These are phyloP conservation scores for Palythoa caribaeorum DNA, from an alignment of 92 coral and sea anemone genomes.

Conservation along the genomic window DNA sequence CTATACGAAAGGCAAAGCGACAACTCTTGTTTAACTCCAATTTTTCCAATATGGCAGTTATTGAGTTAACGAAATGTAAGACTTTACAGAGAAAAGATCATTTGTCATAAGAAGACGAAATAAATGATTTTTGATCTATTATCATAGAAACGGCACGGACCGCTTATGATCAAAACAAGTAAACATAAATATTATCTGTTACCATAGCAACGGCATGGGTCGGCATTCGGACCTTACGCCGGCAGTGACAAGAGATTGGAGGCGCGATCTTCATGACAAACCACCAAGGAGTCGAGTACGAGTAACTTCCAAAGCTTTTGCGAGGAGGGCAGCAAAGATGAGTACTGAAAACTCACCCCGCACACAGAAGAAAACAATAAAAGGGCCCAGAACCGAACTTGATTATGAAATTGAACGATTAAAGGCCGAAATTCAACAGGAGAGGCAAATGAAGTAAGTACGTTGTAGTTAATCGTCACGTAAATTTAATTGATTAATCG, in stretches of 20 bases:
- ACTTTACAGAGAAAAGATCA: no score
- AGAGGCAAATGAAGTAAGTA: constrained; percentile 96
- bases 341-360: constrained; percentile 55
- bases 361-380: constrained; percentile 64
- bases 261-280: constrained; percentile 40
- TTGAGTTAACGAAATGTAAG: no score
- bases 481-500: neutral
- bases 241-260: constrained; percentile 38
- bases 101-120: no score
- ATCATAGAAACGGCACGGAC: neutral
- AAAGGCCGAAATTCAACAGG: constrained; percentile 96
- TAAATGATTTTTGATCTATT: neutral
- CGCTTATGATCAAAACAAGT: neutral
- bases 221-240: constrained; percentile 37
- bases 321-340: constrained; percentile 60
- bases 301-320: constrained; percentile 54
- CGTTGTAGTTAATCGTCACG: neutral
- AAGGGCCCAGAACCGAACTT: constrained; percentile 86
- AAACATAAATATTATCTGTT: constrained; percentile 51
- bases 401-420: constrained; percentile 95
- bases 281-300: constrained; percentile 23
- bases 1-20: no score
- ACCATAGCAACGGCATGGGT: constrained; percentile 83
- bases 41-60: no score
- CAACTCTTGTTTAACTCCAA: no score